These are phyloP conservation scores for Notospermus geniculatus DNA, from an alignment of 1,140 invertebrate species.

Conservation along the genomic window DNA sequence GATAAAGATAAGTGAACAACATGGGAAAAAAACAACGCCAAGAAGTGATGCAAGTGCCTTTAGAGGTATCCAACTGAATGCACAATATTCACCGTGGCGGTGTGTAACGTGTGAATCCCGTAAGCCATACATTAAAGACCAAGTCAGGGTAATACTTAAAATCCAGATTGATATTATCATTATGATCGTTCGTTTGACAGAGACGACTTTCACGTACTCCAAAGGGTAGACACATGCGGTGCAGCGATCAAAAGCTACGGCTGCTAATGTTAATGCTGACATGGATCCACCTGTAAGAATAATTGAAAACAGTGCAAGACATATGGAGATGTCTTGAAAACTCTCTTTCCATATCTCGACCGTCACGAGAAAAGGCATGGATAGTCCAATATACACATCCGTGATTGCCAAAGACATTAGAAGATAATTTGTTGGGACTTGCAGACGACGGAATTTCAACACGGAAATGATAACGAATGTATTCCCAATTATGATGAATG, in stretches of 20 bases:
- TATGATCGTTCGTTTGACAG: constrained; percentile 62
- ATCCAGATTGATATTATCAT: constrained; percentile 65
- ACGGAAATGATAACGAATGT: constrained; percentile 44
- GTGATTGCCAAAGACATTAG: constrained; percentile 83
- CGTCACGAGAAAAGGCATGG: constrained; percentile 29
- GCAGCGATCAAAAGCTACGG: constrained; percentile 67
- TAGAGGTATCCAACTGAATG: constrained; percentile 33
- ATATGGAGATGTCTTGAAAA: constrained; percentile 43
- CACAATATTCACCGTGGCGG: constrained; percentile 59
- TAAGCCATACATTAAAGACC: constrained; percentile 58
- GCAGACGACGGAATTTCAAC: constrained; percentile 70
- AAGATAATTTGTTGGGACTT: constrained; percentile 90
- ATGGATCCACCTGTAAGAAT: constrained; percentile 65
- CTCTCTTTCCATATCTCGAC: constrained; percentile 23
- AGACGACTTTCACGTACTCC: constrained; percentile 63
- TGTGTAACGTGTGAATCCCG: constrained; percentile 58
- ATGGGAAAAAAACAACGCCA: constrained; percentile 34
- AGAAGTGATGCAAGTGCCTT: constrained; percentile 30
- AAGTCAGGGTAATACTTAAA: constrained; percentile 62
- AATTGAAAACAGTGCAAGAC: constrained; percentile 62
- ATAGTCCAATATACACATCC: constrained; percentile 83
- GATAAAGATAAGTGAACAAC: constrained; percentile 58
- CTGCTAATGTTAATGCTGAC: constrained; percentile 65
- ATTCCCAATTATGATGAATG: constrained; percentile 78
- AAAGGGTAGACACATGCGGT: constrained; percentile 66